Evolutionary conservation across 2,113 vertebrate species (phyloP), one percentile per base, ranked within the genome.

Genomic region (Misgurnus mizolepis): DNA sequence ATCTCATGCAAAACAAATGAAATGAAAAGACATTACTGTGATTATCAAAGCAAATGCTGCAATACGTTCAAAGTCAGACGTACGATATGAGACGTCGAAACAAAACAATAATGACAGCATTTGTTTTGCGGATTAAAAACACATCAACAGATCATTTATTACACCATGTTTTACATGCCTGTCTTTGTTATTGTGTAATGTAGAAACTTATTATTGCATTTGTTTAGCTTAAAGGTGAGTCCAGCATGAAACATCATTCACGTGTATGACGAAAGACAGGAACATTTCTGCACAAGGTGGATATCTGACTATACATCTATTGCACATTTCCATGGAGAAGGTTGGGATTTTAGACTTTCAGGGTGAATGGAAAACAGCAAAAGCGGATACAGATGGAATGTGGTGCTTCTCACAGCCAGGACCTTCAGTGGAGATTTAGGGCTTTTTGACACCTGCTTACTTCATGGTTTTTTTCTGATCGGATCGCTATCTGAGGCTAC

Each of bases 331-430:
- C 7, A 18, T 18, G 14, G 0, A 14, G 17, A 18, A n/a, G 5
- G 17, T 58, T 56, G 55, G 55, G 17, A 56, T n/a, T 58, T 58
- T 17, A 17, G 53, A 17, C 49, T 50, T 50, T 53, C 12, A 14
- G 1, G 17, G 6, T 18, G 55, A 58, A 58, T 58, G 55, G 17
- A 56, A 17, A 12, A 17, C 53, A 56, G 14, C 53, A 56, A 17
- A n/a, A 17, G 15, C 6, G 53, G 45, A 61, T 73, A 18, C 22
- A 68, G 62, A 73, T 72, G 9, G 65, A 76, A 62, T 65, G 45
- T 49, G 55, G 56, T 34, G 47, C 85, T 91, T 90, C 85, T 77
- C 85, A 85, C 81, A 81, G 65, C 34, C 65, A 84, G 87, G 78
- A 84, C 60, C 84, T 85, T 86, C 4, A 9, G 27, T 34, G 27